phyloP scores from a whole-genome alignment of 2,888 invertebrate species.

The Melolontha melolontha region DNA sequence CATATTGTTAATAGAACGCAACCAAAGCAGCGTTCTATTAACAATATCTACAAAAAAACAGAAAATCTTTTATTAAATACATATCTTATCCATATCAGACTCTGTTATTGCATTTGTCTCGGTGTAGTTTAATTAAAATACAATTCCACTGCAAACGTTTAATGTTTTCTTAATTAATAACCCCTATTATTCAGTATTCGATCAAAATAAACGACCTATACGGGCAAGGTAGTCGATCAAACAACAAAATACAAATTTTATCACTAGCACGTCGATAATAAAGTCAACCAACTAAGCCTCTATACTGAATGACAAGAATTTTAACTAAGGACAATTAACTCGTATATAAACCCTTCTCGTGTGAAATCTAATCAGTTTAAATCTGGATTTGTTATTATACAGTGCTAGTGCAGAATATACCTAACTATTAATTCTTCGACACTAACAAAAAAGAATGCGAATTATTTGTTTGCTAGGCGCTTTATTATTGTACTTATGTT shows the following conservation, averaged over 20 bases:
- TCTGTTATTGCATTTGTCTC: no score
- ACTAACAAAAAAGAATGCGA: slow-evolving; percentile 30
- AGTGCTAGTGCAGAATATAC: not conserved
- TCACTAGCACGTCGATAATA: not conserved
- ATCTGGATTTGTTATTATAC: not conserved
- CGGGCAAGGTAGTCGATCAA: slow-evolving; percentile 26
- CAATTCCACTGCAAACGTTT: no score
- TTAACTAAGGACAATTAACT: slow-evolving; percentile 6
- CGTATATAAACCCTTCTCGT: slow-evolving; percentile 19
- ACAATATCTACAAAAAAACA: no score
- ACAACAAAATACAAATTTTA: not conserved
- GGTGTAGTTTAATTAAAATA: no score
- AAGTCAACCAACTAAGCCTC: slow-evolving; percentile 20
- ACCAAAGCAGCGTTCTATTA: no score
- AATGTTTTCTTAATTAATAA: not conserved
- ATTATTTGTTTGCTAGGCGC: slow-evolving; percentile 11
- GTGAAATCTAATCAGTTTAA: not conserved
- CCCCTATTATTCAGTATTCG: not conserved
- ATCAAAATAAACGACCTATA: not conserved
- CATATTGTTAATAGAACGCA: no score
- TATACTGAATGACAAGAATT: slow-evolving; percentile 26
- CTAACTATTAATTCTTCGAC: not conserved
- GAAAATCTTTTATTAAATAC: no score
- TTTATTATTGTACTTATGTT: slow-evolving; percentile 28
- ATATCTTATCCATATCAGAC: no score